A percentile compares a stretch with the other conserved stretches of the same genome.
Conservation (phyloP, 2,797 vertebrate genomes). For the Carduelis carduelis region DNA sequence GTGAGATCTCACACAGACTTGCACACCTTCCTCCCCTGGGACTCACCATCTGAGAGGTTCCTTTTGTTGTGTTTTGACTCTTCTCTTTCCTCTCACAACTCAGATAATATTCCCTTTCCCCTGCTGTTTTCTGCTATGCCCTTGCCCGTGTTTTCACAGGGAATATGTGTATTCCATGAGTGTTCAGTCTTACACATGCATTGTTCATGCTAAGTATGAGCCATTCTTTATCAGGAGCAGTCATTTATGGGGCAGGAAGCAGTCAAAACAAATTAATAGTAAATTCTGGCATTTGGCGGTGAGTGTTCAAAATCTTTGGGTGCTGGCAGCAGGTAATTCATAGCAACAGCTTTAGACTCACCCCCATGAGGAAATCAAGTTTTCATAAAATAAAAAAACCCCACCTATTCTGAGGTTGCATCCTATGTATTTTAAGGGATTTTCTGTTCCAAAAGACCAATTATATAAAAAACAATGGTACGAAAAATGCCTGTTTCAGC, state of each 20-base stretch:
- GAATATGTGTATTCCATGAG: background rate
- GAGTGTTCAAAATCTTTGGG: background rate
- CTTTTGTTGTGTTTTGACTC: background rate
- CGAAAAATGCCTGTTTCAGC: background rate
- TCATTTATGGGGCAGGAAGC: background rate
- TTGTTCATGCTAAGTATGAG: background rate
- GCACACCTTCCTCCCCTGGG: background rate
- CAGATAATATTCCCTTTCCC: background rate
- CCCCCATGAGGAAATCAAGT: background rate
- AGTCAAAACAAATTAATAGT: background rate
- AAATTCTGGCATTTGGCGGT: background rate
- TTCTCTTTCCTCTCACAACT: background rate
- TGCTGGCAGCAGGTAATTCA: background rate
- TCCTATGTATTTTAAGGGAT: background rate
- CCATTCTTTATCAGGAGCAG: background rate
- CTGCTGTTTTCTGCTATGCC: background rate
- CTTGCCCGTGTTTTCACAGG: background rate
- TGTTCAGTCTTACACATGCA: background rate
- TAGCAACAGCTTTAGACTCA: background rate
- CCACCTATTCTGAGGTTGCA: background rate
- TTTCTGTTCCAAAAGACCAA: background rate
- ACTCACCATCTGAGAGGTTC: fast-evolving
- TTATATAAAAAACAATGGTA: background rate
- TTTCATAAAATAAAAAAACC: background rate
- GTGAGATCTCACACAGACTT: background rate